phyloP scores from a whole-genome alignment of 1,140 invertebrate species.

The Sarcophaga bullata region DNA sequence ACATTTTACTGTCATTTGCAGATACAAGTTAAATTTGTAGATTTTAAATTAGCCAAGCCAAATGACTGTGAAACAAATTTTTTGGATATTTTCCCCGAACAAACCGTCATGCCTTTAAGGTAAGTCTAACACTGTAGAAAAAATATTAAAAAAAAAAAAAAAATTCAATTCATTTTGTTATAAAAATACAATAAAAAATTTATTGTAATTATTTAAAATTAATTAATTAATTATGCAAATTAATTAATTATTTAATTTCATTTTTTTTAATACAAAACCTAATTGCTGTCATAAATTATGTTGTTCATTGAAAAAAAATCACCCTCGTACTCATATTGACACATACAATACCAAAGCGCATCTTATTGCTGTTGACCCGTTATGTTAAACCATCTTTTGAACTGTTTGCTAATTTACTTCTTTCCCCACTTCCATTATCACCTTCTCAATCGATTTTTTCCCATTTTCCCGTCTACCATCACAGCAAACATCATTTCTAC shows the following conservation, averaged over 20 bases:
- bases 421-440: no score
- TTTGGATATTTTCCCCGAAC: slow-evolving; percentile 78
- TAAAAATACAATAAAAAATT: no score
- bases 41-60: slow-evolving; percentile 76
- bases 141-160: not conserved
- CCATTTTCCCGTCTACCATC: not conserved
- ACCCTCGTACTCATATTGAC: not conserved
- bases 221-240: no score
- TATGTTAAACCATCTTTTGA: no score
- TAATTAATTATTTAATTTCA: no score
- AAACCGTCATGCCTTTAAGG: slow-evolving; percentile 72
- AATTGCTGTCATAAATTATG: no score
- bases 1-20: slow-evolving; percentile 57
- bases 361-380: not conserved
- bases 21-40: slow-evolving; percentile 79
- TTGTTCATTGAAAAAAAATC: no score
- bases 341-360: not conserved
- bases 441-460: not conserved
- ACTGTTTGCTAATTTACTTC: no score
- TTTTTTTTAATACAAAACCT: no score
- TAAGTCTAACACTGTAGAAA: slow-evolving; percentile 48
- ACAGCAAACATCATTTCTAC: not conserved
- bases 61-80: slow-evolving; percentile 88
- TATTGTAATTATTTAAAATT: no score
- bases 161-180: not conserved